Evolutionary conservation across 2,113 vertebrate species (phyloP), one percentile per base, ranked within the genome.

Genomic region (Actinemys pallida): DNA sequence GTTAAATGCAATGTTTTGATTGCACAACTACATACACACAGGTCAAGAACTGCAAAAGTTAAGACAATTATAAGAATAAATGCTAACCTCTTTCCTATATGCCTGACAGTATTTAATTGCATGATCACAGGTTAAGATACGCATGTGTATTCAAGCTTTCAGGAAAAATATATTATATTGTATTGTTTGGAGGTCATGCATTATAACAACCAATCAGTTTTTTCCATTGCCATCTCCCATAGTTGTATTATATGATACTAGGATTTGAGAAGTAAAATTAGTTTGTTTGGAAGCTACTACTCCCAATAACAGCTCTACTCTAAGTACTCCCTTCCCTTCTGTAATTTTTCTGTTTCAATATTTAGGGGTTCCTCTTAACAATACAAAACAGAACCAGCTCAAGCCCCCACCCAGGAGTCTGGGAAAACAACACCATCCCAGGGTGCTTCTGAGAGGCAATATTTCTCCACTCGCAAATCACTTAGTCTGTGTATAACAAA

Each of bases 201-300:
- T 54, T 12, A 45, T 8, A 75, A 42, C 4, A 79, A 6, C 2
- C 7, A 93, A 54, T 2, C 20, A 88, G 54, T 24, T 10, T 79
- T 90, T 45, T 16, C n/a, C 12, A 49, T 19, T 80, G 7, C 27
- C 47, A 11, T 31, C 17, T 49, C 20, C 49, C 16, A 0, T 2
- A 57, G 45, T 10, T 16, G 10, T 6, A 3, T 9, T 10, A 35
- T 3, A 5, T 47, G 62, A 79, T 11, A 4, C 2, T 4, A 2
- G 12, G 19, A n/a, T 84, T 89, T 83, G 75, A 39, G 45, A 59
- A 85, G 12, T 2, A 59, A 31, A 12, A 54, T 4, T 10, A 0
- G 42, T 45, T 53, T 39, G 4, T 57, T 54, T 54, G 49, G 29
- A 83, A 87, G 17, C 11, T 79, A 62, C 76, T 72, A 56, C 39